Conservation (phyloP, 2,797 vertebrate species). For the Tenualosa thibaudeaui region DNA sequence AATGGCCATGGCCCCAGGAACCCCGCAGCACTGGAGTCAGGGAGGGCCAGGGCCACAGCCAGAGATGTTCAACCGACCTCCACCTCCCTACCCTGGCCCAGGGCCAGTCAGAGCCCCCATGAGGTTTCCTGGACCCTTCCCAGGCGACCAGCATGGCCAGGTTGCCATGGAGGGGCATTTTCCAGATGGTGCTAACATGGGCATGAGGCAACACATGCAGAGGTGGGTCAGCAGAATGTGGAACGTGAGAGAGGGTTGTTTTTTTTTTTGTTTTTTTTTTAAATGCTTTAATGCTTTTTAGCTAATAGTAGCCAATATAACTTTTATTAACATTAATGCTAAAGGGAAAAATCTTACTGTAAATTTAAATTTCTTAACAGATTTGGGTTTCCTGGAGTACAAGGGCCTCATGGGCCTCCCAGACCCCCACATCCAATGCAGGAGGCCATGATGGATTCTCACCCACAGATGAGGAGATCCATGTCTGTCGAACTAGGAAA, state of each 20-base stretch:
- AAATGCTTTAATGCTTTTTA: no score
- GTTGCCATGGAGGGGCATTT: slow-evolving; percentile 84
- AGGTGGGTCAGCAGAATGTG: slow-evolving; percentile 70
- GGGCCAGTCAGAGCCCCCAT: slow-evolving; percentile 72
- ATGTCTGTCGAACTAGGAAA: slow-evolving; percentile 78
- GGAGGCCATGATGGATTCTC: slow-evolving; percentile 71
- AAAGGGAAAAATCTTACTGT: no score
- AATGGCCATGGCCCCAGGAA: slow-evolving; percentile 30
- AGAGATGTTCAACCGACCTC: slow-evolving; percentile 84
- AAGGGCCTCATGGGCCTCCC: slow-evolving; percentile 76
- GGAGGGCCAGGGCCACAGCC: slow-evolving; percentile 70
- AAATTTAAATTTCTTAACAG: slow-evolving; percentile 62
- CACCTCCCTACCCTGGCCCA: slow-evolving; percentile 92
- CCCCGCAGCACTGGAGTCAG: slow-evolving; percentile 81
- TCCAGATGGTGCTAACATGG: slow-evolving; percentile 67
- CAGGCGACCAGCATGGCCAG: slow-evolving; percentile 70
- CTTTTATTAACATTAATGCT: no score
- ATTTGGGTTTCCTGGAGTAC: slow-evolving; percentile 82
- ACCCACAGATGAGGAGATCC: slow-evolving; percentile 81
- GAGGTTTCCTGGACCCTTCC: slow-evolving; percentile 78
- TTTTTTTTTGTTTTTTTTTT: background rate
- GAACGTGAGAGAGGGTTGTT: background rate
- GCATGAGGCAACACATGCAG: slow-evolving; percentile 76
- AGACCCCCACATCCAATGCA: slow-evolving; percentile 85
- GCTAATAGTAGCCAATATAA: background rate